Base-by-base conservation (phyloP, 2,113 vertebrate species). In the Lepisosteus oculatus region DNA sequence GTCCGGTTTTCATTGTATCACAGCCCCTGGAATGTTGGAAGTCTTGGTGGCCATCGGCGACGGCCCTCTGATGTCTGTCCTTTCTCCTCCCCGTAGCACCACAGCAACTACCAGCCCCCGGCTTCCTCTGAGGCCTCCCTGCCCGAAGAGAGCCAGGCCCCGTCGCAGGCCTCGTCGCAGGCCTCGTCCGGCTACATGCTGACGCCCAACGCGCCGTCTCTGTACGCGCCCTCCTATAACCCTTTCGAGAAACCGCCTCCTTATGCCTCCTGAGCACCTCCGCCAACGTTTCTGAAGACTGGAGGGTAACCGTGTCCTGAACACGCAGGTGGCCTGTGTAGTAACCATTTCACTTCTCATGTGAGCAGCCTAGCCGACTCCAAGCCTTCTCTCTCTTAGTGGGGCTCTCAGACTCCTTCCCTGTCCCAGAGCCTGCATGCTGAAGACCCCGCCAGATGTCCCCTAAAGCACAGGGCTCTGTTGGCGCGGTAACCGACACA, bases 161-260 rank as follows among this genome's bases (percentile, higher is more conserved):
- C 89, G 3, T 80, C 89, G 56, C 93, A 93, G 77, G 75, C 82
- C 70, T 79, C 85, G 67, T 85, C 88, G 63, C 93, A 93, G 82
- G 87, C 93, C 75, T 83, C 88, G 17, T 90, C 91, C 51, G 84
- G 85, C 77, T 92, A 84, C 29, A 90, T 89, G 80, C 82, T 90
- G 67, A 89, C 91, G 1, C 92, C 93, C 7, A 92, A 91, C 0
- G 91, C 91, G 43, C 93, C 93, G 0, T 78, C 86, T 2, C 85
- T 92, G 75, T 93, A 92, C 2, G 79, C 86, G 42, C 83, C 91
- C 0, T 74, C 90, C 43, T 93, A 85, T 74, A 83, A 88, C 72
- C 85, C 90, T 3, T 94, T 94, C 63, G 96, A 97, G 85, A 98
- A 99, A 73, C 96, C 96, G 7, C 96, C 96, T 4, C 95, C 96